Percentiles rank a stretch among this genome's conserved stretches.
These are phyloP conservation scores for Lissonota sp. DNA, from an alignment of 2,888 invertebrate species.

Conservation along the genomic window DNA sequence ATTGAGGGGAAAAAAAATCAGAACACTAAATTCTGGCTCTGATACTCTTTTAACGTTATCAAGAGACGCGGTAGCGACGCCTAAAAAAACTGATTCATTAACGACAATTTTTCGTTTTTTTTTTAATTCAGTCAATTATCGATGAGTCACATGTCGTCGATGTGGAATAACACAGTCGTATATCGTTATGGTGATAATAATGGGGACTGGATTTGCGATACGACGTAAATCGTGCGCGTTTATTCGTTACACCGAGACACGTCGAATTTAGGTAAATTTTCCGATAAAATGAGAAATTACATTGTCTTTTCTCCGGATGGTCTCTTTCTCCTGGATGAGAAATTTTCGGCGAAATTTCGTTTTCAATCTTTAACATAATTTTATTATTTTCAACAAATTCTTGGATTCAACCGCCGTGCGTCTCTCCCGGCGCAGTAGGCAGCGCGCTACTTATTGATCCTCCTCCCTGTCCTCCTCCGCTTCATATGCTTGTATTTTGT, in stretches of 20 bases:
- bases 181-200: constrained; percentile 57
- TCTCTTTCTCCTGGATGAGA: not conserved
- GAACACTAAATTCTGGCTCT: no score
- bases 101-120: no score
- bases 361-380: constrained; percentile 26
- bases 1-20: no score
- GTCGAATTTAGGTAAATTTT: constrained; percentile 33
- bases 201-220: constrained; percentile 70
- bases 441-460: constrained; percentile 82
- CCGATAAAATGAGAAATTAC: no score
- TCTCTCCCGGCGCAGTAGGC: constrained; percentile 56
- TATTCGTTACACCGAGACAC: constrained; percentile 19
- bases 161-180: constrained; percentile 13
- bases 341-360: constrained; percentile 3
- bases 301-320: no score
- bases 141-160: constrained; percentile 21
- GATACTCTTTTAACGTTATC: no score
- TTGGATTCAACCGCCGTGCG: constrained; percentile 36
- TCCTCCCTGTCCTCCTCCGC: constrained; percentile 60
- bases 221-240: constrained; percentile 70
- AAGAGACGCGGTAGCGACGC: no score
- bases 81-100: no score
- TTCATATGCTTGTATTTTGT: constrained; percentile 64
- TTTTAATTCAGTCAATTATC: no score
- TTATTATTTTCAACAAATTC: not conserved